Percentiles rank a stretch among this genome's conserved stretches.
Evolutionary conservation across 1,140 invertebrate species (phyloP).

Genomic region (Whitmania pigra): DNA sequence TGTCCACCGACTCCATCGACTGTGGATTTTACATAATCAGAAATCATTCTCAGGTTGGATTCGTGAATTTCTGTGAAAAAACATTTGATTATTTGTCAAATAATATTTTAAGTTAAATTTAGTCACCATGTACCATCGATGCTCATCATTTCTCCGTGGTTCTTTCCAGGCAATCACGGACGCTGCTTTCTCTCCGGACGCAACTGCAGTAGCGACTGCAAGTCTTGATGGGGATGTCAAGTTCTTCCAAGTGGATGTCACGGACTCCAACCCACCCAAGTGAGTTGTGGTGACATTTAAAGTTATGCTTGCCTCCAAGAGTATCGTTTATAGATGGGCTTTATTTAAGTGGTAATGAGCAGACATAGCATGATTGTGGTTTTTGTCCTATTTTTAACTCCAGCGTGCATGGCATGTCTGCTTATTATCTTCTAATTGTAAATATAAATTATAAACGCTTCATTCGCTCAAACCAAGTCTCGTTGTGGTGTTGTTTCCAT

Average conservation of each 20-base stretch:
- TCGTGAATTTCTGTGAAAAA: background rate
- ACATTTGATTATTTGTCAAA: too few relatives aligned
- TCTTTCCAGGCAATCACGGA: conserved; percentile 57
- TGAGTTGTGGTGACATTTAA: conserved; percentile 23
- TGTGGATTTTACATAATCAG: background rate
- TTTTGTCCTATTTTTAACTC: too few relatives aligned
- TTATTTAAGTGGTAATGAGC: background rate
- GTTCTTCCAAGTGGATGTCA: conserved; percentile 66
- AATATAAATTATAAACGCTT: too few relatives aligned
- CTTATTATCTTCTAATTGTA: too few relatives aligned
- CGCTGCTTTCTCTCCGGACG: conserved; percentile 80
- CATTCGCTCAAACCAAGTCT: too few relatives aligned
- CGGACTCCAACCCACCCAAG: conserved; percentile 40
- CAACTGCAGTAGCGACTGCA: conserved; percentile 75
- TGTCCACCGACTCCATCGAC: background rate
- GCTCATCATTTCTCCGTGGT: too few relatives aligned
- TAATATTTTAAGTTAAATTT: too few relatives aligned
- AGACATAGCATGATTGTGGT: background rate
- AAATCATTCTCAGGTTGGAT: conserved; percentile 4
- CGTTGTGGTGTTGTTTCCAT: background rate
- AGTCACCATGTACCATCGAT: too few relatives aligned
- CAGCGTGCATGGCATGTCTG: too few relatives aligned
- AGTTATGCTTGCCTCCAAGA: background rate
- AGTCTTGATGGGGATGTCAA: conserved; percentile 72
- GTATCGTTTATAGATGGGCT: background rate